Conservation (phyloP, 2,113 vertebrate species). For the Hydrolagus affinis region DNA sequence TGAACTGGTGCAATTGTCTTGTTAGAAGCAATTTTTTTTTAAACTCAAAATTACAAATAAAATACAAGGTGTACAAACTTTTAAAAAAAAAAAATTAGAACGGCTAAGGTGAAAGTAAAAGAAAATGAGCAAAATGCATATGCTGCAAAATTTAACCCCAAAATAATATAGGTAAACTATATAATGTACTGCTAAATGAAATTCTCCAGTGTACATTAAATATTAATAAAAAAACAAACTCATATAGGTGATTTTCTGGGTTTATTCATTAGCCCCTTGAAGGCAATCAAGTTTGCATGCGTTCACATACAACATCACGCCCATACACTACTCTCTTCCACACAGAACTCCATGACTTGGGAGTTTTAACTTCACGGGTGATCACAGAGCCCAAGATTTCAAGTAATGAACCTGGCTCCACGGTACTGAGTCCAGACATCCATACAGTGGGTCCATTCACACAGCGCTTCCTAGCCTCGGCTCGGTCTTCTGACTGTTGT, state of each 20-base stretch:
- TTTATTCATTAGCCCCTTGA: slow-evolving; percentile 69
- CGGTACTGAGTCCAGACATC: slow-evolving; percentile 77
- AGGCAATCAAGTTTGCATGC: slow-evolving; percentile 82
- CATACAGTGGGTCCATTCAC: slow-evolving; percentile 82
- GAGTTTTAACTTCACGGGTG: slow-evolving; percentile 57
- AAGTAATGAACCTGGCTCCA: slow-evolving; percentile 78
- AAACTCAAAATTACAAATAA: slow-evolving; percentile 78
- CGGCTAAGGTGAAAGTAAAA: slow-evolving; percentile 35
- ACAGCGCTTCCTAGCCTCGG: slow-evolving; percentile 77
- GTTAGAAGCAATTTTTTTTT: slow-evolving; percentile 70
- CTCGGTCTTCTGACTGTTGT: slow-evolving; percentile 60
- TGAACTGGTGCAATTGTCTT: slow-evolving; percentile 78
- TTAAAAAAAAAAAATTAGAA: slow-evolving; percentile 34
- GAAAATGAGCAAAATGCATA: slow-evolving; percentile 58
- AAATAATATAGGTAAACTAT: slow-evolving; percentile 60
- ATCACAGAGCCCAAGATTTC: slow-evolving; percentile 59
- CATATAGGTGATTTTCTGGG: slow-evolving; percentile 69
- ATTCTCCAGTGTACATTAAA: slow-evolving; percentile 88
- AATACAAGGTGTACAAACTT: slow-evolving; percentile 51
- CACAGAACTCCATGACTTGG: slow-evolving; percentile 72
- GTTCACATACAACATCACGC: slow-evolving; percentile 81
- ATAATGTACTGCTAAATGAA: slow-evolving; percentile 68
- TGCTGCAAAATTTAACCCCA: slow-evolving; percentile 78
- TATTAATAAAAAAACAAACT: slow-evolving; percentile 67
- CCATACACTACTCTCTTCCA: slow-evolving; percentile 76